Conservation (phyloP, 2,888 invertebrate genomes). For the Anorthoa munda region DNA sequence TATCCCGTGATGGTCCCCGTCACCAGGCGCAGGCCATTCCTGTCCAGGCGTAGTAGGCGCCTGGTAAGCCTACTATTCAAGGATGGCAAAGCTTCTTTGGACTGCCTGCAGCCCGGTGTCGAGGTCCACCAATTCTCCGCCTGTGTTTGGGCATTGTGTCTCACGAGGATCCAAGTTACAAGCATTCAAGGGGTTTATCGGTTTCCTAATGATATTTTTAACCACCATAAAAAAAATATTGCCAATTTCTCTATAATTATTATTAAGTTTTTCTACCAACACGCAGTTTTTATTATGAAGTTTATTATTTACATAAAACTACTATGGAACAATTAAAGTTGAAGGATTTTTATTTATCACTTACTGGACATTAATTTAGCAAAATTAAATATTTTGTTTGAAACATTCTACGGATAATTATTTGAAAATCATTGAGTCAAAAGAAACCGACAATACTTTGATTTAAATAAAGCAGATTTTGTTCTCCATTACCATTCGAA, state of each 20-base stretch:
- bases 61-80: no score
- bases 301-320: conserved; percentile 7
- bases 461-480: background rate
- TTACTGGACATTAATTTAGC: background rate
- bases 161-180: no score
- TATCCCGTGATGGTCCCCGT: no score
- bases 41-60: no score
- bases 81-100: no score
- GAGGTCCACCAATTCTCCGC: no score
- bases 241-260: background rate
- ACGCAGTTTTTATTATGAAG: background rate
- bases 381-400: no score
- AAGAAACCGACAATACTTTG: background rate
- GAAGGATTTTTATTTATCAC: background rate
- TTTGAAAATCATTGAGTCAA: background rate
- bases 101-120: no score
- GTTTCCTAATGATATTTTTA: background rate
- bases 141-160: no score
- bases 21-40: no score
- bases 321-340: background rate
- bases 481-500: conserved; percentile 60
- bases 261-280: background rate
- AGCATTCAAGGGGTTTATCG: no score
- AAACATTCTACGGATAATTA: background rate
- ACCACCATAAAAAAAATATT: conserved; percentile 1